These are phyloP conservation scores for Chironomus tepperi DNA, from an alignment of 1,140 invertebrate genomes.

Conservation along the genomic window DNA sequence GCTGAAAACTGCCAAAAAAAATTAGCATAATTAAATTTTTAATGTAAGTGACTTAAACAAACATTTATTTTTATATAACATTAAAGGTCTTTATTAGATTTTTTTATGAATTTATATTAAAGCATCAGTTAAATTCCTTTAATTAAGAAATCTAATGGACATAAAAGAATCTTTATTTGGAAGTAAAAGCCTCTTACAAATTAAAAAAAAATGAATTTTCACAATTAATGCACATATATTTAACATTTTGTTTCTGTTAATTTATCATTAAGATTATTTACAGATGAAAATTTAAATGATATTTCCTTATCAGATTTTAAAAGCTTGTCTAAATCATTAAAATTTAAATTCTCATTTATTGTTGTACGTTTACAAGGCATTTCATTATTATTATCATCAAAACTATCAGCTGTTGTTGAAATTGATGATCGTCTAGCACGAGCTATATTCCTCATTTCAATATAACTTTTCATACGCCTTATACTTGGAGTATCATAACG, in stretches of 20 bases:
- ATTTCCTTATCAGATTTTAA: conserved; percentile 33
- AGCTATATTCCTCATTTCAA: conserved; percentile 3
- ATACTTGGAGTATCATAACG: conserved; percentile 2
- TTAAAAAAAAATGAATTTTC: no score
- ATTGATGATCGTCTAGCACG: neutral
- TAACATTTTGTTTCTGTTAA: conserved; percentile 26
- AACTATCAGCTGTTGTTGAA: neutral
- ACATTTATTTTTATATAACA: neutral
- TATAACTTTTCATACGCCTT: neutral
- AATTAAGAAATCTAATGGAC: neutral
- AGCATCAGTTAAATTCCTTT: neutral
- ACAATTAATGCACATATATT: neutral
- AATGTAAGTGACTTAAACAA: no score
- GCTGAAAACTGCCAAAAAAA: no score
- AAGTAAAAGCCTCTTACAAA: no score
- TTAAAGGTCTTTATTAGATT: neutral
- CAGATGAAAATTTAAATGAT: conserved; percentile 38
- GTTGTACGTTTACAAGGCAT: conserved; percentile 31
- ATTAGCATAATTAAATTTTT: no score
- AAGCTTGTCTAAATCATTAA: conserved; percentile 33
- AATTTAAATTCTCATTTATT: conserved; percentile 37
- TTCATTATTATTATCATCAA: conserved; percentile 19
- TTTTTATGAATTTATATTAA: neutral
- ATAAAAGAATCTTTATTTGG: no score
- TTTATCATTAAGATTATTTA: conserved; percentile 37